These are phyloP conservation scores for Chrysotoxum bicinctum DNA, from an alignment of 2,888 invertebrate genomes.

Conservation along the genomic window DNA sequence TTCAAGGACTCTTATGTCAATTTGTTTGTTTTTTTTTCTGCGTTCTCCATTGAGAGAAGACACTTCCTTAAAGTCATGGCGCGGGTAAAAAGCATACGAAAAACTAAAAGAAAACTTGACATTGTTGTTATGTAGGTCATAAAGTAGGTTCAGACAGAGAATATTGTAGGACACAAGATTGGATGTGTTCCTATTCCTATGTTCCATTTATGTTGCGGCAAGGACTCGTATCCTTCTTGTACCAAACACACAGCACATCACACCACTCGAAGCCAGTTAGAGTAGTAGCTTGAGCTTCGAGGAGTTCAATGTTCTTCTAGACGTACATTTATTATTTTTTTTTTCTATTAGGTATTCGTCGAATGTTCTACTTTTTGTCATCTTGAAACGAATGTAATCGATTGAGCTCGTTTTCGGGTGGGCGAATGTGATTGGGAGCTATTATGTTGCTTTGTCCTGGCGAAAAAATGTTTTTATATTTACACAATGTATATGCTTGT, in stretches of 20 bases:
- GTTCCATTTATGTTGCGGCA: background rate
- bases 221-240: background rate
- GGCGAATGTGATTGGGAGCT: conserved; percentile 3
- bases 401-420: conserved; percentile 38
- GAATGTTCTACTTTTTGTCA: conserved; percentile 46
- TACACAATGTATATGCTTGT: background rate
- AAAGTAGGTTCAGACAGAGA: conserved; percentile 53
- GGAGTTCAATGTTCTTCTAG: conserved; percentile 23
- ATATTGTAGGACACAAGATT: conserved; percentile 32
- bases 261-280: background rate
- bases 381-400: conserved; percentile 62
- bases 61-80: background rate
- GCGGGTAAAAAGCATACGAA: conserved; percentile 16
- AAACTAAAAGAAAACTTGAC: conserved; percentile 56
- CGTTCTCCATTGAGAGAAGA: conserved; percentile 6
- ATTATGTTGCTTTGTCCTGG: background rate
- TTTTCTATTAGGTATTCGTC: background rate
- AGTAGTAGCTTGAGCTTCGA: conserved; percentile 10
- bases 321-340: background rate
- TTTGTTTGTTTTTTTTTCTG: conserved; percentile 20
- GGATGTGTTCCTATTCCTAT: conserved; percentile 41
- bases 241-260: background rate
- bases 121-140: conserved; percentile 69
- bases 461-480: background rate
- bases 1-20: conserved; percentile 49